Percentiles rank a stretch among this genome's conserved stretches.
phyloP scores from a whole-genome alignment of 2,888 invertebrate genomes.

The Steinernema carpocapsae region DNA sequence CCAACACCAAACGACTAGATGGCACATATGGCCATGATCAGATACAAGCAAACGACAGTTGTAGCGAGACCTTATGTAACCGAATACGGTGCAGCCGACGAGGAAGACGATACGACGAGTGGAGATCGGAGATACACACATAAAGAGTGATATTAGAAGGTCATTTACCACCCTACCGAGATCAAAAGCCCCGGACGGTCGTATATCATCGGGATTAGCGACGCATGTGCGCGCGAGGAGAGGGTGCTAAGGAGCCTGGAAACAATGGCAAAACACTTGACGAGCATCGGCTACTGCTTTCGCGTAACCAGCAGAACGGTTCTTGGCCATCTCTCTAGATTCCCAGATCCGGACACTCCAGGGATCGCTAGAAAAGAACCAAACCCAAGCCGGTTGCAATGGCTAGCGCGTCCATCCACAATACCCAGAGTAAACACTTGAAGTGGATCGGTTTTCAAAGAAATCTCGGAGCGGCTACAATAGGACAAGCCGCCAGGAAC shows the following conservation, averaged over 20 bases:
- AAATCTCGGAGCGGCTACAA: not conserved
- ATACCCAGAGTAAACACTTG: not conserved
- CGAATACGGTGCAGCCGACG: slow-evolving; percentile 11
- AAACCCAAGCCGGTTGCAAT: slow-evolving; percentile 22
- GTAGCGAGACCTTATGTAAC: slow-evolving; percentile 2
- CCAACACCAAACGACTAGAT: too few relatives aligned
- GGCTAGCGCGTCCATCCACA: slow-evolving; percentile 14
- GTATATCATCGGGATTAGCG: slow-evolving; percentile 19
- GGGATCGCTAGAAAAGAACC: not conserved
- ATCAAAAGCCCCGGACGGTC: slow-evolving; percentile 6
- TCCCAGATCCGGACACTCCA: too few relatives aligned
- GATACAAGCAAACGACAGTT: not conserved
- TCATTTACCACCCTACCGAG: slow-evolving; percentile 14
- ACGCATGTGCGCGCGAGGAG: not conserved
- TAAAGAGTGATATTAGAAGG: slow-evolving; percentile 3
- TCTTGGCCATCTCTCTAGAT: too few relatives aligned
- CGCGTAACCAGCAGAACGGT: too few relatives aligned
- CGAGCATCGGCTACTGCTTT: slow-evolving; percentile 14
- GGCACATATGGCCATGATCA: slow-evolving; percentile 19
- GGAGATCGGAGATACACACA: not conserved
- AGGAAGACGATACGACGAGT: not conserved
- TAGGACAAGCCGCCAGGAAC: not conserved
- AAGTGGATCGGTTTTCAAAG: not conserved
- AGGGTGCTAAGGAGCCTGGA: not conserved
- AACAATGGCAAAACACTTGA: slow-evolving; percentile 18